These are phyloP conservation scores for Cichlasoma orientale DNA, from an alignment of 2,797 vertebrate species.

Conservation along the genomic window DNA sequence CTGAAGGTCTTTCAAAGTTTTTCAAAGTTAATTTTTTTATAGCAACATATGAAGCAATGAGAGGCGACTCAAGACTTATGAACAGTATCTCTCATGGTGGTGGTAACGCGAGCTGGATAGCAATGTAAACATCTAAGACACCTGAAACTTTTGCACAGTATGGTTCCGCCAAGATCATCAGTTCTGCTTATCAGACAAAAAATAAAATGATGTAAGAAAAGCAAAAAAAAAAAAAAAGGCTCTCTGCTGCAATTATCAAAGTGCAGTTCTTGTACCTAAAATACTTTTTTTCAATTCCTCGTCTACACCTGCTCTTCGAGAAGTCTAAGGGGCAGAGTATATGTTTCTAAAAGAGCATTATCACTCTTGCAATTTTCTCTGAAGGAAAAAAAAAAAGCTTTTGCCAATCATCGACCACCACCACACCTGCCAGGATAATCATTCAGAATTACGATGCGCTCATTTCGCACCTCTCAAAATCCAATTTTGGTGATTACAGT, in stretches of 20 bases:
- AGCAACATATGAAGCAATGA: not conserved
- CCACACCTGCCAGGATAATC: constrained; percentile 71
- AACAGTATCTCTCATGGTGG: not conserved
- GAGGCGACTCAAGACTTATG: not conserved
- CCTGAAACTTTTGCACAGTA: not conserved
- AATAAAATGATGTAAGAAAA: not conserved
- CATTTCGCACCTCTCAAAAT: constrained; percentile 70
- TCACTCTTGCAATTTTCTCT: constrained; percentile 46
- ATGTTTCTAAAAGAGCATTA: constrained; percentile 39
- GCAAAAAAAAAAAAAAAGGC: constrained; percentile 18
- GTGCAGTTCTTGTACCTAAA: not conserved
- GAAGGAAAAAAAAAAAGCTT: constrained; percentile 20
- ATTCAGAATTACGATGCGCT: constrained; percentile 62
- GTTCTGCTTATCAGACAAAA: not conserved
- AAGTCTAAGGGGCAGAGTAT: constrained; percentile 4
- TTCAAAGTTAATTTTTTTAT: not conserved
- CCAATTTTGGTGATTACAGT: constrained; percentile 73
- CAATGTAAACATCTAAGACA: not conserved
- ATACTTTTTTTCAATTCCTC: constrained; percentile 33
- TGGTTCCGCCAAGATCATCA: not conserved
- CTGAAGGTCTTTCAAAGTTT: too few species aligned
- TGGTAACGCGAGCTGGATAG: not conserved
- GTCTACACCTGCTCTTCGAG: constrained; percentile 35
- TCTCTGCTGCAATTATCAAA: not conserved
- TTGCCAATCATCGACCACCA: constrained; percentile 18